Base-by-base conservation (phyloP, 2,888 invertebrate genomes). In the Drosophila robusta region DNA sequence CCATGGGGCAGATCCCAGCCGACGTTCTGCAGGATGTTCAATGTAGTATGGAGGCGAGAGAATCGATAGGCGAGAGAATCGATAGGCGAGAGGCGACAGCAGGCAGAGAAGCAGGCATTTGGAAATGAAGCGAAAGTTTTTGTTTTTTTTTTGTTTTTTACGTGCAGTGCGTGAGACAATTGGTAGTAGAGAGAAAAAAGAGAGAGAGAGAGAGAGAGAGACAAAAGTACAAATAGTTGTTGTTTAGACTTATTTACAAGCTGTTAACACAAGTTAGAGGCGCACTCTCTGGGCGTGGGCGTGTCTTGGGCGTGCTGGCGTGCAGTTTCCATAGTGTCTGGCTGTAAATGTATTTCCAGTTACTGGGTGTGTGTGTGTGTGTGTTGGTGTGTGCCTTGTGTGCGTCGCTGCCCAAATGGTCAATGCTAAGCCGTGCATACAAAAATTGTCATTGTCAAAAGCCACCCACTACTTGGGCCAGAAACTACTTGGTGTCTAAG, bases 1-100 rank as follows among this genome's bases (percentile, higher is more conserved):
- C 96, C 96, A 90, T 97, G 97, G 9, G 96, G 96, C 87, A 96
- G 95, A 76, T 94, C 94, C 91, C 95, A 95, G 82, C 94, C 95
- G 83, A 93, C 92, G 88, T 93, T 93, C 94, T 94, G 70, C 57
- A 45, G 51, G 38, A 60, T 45, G 24, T 36, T 32, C 22, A 55
- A 69, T 50, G 46, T 46, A 42, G 42, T 24, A 34, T 55, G 64
- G 44, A 54, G 57, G 61, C 9, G 36, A 42, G 61, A 12, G 36
- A 42, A 18, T n/a, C 54, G 42, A 29, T 12, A 29, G 34, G 34
- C 34, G 34, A 34, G 49, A 54, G 39, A 58, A 56, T 4, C 32
- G 63, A 22, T 39, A 32, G 38, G 11, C 18, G 29, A 29, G 11
- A 8, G 11, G 34, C 34, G 65, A 60, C 46, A 52, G 65, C 44